Evolutionary conservation across 2,888 invertebrate genomes (phyloP).

Genomic region (Psylliodes chrysocephalus): DNA sequence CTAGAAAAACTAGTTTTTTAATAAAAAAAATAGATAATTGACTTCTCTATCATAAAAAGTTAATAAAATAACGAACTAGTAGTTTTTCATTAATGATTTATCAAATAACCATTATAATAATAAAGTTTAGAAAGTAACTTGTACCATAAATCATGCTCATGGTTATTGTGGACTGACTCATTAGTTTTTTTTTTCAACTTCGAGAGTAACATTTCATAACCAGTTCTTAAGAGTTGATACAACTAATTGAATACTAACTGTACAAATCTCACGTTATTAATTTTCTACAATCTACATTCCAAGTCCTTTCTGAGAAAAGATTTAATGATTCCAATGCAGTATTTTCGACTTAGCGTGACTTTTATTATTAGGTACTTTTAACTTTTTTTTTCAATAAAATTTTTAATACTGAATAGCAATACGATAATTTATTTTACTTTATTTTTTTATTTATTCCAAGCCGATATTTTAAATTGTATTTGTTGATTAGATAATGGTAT

Average conservation of each 20-base stretch:
- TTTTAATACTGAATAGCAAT: no score
- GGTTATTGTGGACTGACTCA: slow-evolving; percentile 38
- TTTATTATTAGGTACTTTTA: neutral
- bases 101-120: slow-evolving; percentile 25
- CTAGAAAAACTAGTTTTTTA: neutral
- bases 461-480: no score
- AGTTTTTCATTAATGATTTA: slow-evolving; percentile 22
- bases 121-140: slow-evolving; percentile 37
- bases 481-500: no score
- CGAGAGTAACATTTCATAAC: slow-evolving; percentile 36
- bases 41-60: slow-evolving; percentile 9
- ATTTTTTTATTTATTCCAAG: no score
- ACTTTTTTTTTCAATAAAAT: neutral
- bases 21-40: neutral
- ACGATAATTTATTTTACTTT: no score
- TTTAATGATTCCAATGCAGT: neutral
- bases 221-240: slow-evolving; percentile 32
- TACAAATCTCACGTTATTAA: slow-evolving; percentile 24
- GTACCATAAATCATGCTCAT: slow-evolving; percentile 39
- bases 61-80: slow-evolving; percentile 18
- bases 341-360: neutral
- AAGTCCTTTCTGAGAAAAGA: slow-evolving; percentile 5
- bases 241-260: slow-evolving; percentile 31
- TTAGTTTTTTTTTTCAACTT: slow-evolving; percentile 32
- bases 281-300: slow-evolving; percentile 17